Percentiles rank a stretch among this genome's conserved stretches.
These are phyloP conservation scores for Caenorhabditis briggsae DNA, from an alignment of 1,140 invertebrate species.

Conservation along the genomic window DNA sequence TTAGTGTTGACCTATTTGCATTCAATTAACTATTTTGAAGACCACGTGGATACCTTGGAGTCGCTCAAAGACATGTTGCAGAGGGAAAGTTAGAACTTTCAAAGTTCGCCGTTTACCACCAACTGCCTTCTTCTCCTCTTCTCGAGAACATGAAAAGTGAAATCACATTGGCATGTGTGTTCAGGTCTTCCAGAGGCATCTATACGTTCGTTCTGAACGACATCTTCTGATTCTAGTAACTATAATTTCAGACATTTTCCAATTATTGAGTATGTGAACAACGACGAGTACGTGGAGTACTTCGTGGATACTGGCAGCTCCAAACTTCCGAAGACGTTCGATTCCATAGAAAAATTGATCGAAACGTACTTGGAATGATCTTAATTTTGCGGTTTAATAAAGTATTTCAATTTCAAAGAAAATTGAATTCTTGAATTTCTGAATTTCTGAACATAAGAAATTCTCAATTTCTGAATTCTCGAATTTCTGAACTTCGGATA, in stretches of 20 bases:
- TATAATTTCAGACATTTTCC: not conserved
- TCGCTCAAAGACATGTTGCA: not conserved
- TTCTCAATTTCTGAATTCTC: no score
- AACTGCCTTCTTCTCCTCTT: not conserved
- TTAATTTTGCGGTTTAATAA: no score
- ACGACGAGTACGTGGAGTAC: not conserved
- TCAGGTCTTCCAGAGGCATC: not conserved
- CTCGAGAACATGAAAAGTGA: slow-evolving; percentile 13
- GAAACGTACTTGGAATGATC: not conserved
- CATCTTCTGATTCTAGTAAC: not conserved
- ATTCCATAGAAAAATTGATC: not conserved
- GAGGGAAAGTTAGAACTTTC: not conserved
- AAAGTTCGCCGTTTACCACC: not conserved
- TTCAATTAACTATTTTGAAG: not conserved
- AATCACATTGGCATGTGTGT: not conserved
- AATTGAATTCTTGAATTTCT: no score
- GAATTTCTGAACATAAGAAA: no score
- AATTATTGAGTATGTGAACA: not conserved
- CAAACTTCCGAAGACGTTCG: not conserved
- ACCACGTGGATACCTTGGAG: slow-evolving; percentile 7
- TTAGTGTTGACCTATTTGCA: no score
- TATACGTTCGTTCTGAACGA: not conserved
- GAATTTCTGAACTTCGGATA: not conserved
- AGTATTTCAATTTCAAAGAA: no score
- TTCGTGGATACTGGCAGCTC: not conserved